Conservation (phyloP, 2,888 invertebrate genomes). For the Andrena haemorrhoa region DNA sequence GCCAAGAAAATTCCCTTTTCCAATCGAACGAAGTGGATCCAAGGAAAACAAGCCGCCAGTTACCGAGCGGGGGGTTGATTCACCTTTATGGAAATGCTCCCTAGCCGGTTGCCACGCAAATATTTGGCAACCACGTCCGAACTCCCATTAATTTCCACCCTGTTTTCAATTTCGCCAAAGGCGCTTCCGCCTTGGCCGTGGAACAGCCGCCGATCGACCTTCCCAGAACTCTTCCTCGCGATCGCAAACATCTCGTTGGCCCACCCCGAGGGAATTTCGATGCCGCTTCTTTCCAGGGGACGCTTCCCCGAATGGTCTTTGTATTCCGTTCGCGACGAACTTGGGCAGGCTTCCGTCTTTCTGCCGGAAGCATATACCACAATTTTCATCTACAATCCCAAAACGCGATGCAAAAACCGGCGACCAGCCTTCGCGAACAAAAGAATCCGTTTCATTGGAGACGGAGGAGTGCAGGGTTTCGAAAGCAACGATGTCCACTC, state of each 20-base stretch:
- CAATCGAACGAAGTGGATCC: conserved; percentile 33
- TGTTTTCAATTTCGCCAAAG: conserved; percentile 77
- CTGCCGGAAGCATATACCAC: neutral
- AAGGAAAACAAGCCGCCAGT: conserved; percentile 10
- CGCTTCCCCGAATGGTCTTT: conserved; percentile 48
- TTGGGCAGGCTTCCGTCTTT: neutral
- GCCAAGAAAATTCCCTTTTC: conserved; percentile 42
- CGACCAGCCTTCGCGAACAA: neutral
- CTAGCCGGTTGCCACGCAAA: conserved; percentile 66
- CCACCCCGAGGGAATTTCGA: conserved; percentile 38
- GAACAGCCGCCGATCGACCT: conserved; percentile 39
- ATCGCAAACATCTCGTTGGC: conserved; percentile 36
- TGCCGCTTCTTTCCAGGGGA: conserved; percentile 31
- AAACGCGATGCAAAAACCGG: neutral
- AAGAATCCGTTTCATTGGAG: neutral
- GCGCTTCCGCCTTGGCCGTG: conserved; percentile 52
- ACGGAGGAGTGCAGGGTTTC: neutral
- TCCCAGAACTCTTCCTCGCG: conserved; percentile 24
- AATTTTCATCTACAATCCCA: neutral
- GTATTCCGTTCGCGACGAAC: conserved; percentile 48
- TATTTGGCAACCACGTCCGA: conserved; percentile 74
- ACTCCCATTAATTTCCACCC: conserved; percentile 76
- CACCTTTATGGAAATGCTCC: conserved; percentile 61
- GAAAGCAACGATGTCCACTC: neutral
- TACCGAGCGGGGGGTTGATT: conserved; percentile 20